phyloP scores from a whole-genome alignment of 2,888 invertebrate genomes.

The Osedax fenrisi region DNA sequence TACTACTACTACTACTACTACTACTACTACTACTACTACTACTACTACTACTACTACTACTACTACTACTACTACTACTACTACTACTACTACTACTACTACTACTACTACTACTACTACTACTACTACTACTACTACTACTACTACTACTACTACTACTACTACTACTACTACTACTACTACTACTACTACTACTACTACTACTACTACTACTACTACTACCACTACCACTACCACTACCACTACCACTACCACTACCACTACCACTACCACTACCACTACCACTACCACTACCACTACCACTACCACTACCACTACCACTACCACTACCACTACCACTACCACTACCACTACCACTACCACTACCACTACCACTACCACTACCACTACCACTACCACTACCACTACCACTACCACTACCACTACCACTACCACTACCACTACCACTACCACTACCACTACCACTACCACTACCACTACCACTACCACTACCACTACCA shows the following conservation, averaged over 20 bases:
- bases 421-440: too few species aligned
- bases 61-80: constrained; percentile 17
- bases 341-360: too few species aligned
- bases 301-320: too few species aligned
- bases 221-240: constrained; percentile 6
- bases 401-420: too few species aligned
- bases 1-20: constrained; percentile 6
- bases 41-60: constrained; percentile 11
- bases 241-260: not conserved
- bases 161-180: constrained; percentile 20
- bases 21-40: constrained; percentile 15
- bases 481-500: too few species aligned
- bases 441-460: too few species aligned
- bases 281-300: too few species aligned
- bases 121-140: constrained; percentile 20
- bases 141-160: constrained; percentile 21
- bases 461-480: too few species aligned
- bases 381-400: too few species aligned
- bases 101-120: constrained; percentile 21
- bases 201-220: constrained; percentile 20
- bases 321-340: too few species aligned
- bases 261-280: too few species aligned
- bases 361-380: too few species aligned
- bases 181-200: constrained; percentile 22
- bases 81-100: constrained; percentile 18